Percentiles rank a stretch among this genome's conserved stretches.
Evolutionary conservation across 2,888 invertebrate genomes (phyloP).

Genomic region (Agrenia bidenticulata): DNA sequence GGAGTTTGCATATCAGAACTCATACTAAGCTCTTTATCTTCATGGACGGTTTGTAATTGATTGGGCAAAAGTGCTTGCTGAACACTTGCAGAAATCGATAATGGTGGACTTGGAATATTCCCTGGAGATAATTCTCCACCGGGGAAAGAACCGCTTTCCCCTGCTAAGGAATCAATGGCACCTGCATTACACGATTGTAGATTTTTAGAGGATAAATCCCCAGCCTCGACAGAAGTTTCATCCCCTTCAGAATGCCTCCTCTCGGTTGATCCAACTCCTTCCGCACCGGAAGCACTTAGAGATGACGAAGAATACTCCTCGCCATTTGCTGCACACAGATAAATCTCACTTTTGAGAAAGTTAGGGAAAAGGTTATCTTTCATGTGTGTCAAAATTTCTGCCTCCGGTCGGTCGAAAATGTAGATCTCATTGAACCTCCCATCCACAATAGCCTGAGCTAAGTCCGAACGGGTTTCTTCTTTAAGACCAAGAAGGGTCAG

Average conservation of each 20-base stretch:
- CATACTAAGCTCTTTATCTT: slow-evolving; percentile 42
- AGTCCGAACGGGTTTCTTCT: slow-evolving; percentile 75
- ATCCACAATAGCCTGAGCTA: slow-evolving; percentile 71
- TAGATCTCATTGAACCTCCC: slow-evolving; percentile 66
- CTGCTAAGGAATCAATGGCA: slow-evolving; percentile 11
- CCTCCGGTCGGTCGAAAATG: slow-evolving; percentile 82
- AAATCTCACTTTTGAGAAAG: slow-evolving; percentile 89
- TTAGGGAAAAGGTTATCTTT: slow-evolving; percentile 85
- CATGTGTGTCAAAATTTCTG: slow-evolving; percentile 78
- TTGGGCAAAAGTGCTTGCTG: slow-evolving; percentile 29
- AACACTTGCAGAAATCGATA: slow-evolving; percentile 25
- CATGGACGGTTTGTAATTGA: slow-evolving; percentile 45
- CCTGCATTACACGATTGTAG: not conserved
- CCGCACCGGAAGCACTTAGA: slow-evolving; percentile 25
- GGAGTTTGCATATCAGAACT: slow-evolving; percentile 15
- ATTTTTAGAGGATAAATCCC: not conserved
- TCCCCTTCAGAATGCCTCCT: slow-evolving; percentile 29
- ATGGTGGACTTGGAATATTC: slow-evolving; percentile 33
- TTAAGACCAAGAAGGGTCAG: slow-evolving; percentile 74
- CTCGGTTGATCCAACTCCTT: slow-evolving; percentile 11
- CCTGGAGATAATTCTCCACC: slow-evolving; percentile 31
- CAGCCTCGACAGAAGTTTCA: slow-evolving; percentile 12
- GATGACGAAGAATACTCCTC: slow-evolving; percentile 26
- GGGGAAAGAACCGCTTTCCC: slow-evolving; percentile 6
- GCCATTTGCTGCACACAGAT: slow-evolving; percentile 62